Percentiles rank a stretch among this genome's conserved stretches.
Evolutionary conservation across 2,797 vertebrate species (phyloP).

Genomic region (Syngnathus acus): DNA sequence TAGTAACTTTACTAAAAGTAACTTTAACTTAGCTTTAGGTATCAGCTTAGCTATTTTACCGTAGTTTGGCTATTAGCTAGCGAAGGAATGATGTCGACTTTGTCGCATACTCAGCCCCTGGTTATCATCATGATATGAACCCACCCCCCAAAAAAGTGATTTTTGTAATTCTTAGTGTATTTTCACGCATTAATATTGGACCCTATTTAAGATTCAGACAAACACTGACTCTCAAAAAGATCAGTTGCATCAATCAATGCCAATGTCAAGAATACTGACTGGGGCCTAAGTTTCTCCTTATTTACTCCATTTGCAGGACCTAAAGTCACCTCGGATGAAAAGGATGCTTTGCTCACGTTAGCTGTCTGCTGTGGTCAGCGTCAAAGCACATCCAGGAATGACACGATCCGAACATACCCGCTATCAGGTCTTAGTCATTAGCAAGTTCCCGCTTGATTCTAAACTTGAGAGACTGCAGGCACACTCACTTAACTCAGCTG

Average conservation of each 20-base stretch:
- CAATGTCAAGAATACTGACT: not conserved
- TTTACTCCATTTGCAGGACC: slow-evolving; percentile 18
- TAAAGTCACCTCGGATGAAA: slow-evolving; percentile 51
- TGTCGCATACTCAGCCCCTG: no score
- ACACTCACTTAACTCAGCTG: slow-evolving; percentile 48
- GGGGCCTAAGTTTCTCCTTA: not conserved
- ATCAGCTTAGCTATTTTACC: no score
- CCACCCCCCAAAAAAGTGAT: no score
- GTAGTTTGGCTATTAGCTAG: no score
- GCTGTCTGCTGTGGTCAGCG: slow-evolving; percentile 58
- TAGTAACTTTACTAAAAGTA: no score
- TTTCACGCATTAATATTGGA: no score
- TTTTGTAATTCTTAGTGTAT: no score
- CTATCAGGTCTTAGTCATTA: slow-evolving; percentile 48
- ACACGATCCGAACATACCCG: slow-evolving; percentile 49
- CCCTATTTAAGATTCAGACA: not conserved
- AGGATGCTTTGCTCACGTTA: slow-evolving; percentile 53
- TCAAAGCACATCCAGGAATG: slow-evolving; percentile 46
- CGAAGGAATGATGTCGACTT: no score
- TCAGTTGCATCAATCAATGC: not conserved
- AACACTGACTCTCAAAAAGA: not conserved
- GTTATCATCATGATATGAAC: no score
- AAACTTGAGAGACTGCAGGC: slow-evolving; percentile 49
- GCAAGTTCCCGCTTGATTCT: slow-evolving; percentile 50
- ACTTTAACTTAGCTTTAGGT: no score